Conservation (phyloP, 2,113 vertebrate species). For the Chionodraco myersi region DNA sequence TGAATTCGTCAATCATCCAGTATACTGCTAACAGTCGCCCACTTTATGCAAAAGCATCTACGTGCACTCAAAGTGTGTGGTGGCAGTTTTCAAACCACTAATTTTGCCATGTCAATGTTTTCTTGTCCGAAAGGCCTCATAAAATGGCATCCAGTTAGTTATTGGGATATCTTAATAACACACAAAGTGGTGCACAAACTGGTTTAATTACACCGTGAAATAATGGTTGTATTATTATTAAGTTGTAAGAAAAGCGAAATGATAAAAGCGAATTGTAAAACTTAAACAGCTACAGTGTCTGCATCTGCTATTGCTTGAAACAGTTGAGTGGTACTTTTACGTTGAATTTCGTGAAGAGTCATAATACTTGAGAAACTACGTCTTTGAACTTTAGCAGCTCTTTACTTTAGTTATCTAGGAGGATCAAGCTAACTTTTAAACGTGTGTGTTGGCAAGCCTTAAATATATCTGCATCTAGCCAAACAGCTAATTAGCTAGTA, state of each 20-base stretch:
- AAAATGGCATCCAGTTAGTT: not conserved
- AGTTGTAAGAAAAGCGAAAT: not conserved
- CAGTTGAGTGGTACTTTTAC: not conserved
- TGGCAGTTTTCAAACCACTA: conserved; percentile 16
- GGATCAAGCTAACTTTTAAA: not conserved
- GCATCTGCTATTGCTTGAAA: not conserved
- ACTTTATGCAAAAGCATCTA: conserved; percentile 18
- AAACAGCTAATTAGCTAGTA: conserved; percentile 65
- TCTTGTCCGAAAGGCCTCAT: not conserved
- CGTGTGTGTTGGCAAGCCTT: not conserved
- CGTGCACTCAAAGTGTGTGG: not conserved
- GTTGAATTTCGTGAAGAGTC: not conserved
- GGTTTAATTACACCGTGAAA: not conserved
- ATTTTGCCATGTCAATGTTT: conserved; percentile 19
- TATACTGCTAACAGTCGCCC: not conserved
- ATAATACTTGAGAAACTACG: not conserved
- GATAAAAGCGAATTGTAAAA: not conserved
- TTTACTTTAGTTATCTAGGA: not conserved
- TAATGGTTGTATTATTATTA: not conserved
- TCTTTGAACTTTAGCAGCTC: not conserved
- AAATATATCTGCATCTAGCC: conserved; percentile 16
- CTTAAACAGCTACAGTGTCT: not conserved
- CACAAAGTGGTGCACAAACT: not conserved
- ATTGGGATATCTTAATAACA: not conserved
- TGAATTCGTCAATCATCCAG: not conserved